A percentile compares a stretch with the other conserved stretches of the same genome.
Evolutionary conservation across 2,888 invertebrate genomes (phyloP).

Genomic region (Chrysolina haemoptera): DNA sequence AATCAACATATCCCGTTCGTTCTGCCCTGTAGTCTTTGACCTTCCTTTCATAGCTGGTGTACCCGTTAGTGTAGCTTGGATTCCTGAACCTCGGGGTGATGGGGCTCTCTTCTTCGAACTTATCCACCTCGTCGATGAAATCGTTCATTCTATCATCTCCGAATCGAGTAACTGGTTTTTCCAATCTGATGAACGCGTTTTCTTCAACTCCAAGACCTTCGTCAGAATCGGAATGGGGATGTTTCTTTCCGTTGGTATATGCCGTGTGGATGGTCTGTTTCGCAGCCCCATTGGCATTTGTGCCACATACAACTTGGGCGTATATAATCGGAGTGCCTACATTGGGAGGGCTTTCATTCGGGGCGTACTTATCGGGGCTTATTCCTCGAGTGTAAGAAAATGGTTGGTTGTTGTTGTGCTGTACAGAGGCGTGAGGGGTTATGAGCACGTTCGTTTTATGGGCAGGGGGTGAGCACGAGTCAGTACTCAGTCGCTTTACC

Average conservation of each 20-base stretch:
- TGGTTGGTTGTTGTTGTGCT: slow-evolving; percentile 82
- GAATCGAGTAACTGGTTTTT: slow-evolving; percentile 66
- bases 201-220: slow-evolving; percentile 86
- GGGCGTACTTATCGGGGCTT: slow-evolving; percentile 67
- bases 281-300: slow-evolving; percentile 60
- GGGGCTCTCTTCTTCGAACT: slow-evolving; percentile 70
- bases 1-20: slow-evolving; percentile 68
- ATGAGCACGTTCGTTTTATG: slow-evolving; percentile 73
- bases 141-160: slow-evolving; percentile 66
- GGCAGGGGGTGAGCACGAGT: slow-evolving; percentile 78
- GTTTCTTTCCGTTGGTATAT: slow-evolving; percentile 68
- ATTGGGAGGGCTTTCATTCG: slow-evolving; percentile 61
- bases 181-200: slow-evolving; percentile 62
- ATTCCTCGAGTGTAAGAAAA: slow-evolving; percentile 83
- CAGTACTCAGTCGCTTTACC: slow-evolving; percentile 82
- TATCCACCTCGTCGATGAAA: slow-evolving; percentile 65
- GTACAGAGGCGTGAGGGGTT: slow-evolving; percentile 74
- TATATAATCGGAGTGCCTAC: slow-evolving; percentile 78
- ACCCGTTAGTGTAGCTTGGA: slow-evolving; percentile 70
- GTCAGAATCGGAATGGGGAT: slow-evolving; percentile 81
- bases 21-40: slow-evolving; percentile 60
- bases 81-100: slow-evolving; percentile 78
- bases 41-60: slow-evolving; percentile 72
- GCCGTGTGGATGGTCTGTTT: slow-evolving; percentile 74
- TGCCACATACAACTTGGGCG: slow-evolving; percentile 80